phyloP scores from a whole-genome alignment of 2,888 invertebrate genomes.

The Andrena haemorrhoa region DNA sequence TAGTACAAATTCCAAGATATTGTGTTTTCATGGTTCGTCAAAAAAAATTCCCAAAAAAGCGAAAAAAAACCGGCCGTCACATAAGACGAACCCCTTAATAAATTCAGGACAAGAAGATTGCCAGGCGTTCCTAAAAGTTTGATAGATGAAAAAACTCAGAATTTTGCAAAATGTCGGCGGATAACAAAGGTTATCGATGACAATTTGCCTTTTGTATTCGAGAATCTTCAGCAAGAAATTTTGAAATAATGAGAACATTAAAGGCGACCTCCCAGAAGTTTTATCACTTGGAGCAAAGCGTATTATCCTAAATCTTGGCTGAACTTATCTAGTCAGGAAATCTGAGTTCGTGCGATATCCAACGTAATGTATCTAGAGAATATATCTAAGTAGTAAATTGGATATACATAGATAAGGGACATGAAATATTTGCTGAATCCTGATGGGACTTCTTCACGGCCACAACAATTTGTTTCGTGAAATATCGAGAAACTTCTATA shows the following conservation, averaged over 20 bases:
- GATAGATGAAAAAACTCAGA: no score
- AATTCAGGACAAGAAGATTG: no score
- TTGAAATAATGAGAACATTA: not conserved
- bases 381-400: slow-evolving; percentile 2
- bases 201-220: not conserved
- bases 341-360: not conserved
- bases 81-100: no score
- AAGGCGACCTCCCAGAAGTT: not conserved
- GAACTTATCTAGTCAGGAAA: slow-evolving; percentile 16
- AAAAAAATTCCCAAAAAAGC: no score
- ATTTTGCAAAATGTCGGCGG: no score
- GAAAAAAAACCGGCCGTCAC: no score
- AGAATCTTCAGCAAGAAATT: not conserved
- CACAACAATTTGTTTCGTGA: no score
- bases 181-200: no score
- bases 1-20: no score
- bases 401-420: not conserved
- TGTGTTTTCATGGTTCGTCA: no score
- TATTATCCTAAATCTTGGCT: slow-evolving; percentile 14
- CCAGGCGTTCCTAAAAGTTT: no score
- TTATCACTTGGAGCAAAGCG: not conserved
- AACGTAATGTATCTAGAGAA: not conserved
- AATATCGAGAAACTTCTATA: no score
- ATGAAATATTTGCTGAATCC: slow-evolving; percentile 2
- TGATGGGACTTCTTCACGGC: not conserved